Conservation (phyloP, 2,113 vertebrate species). For the Erinaceus europaeus region DNA sequence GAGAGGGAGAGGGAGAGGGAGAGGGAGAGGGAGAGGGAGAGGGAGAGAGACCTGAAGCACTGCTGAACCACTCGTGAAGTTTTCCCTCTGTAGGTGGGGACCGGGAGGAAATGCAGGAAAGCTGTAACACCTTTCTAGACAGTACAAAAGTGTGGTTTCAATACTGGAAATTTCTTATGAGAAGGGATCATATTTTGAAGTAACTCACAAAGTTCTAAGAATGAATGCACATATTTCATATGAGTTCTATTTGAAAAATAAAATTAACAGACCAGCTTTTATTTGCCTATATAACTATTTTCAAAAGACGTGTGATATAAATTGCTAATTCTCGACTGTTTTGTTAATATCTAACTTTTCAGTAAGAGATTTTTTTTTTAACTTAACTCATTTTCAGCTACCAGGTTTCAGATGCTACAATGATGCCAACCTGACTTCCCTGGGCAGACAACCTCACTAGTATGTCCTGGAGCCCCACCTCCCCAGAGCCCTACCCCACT, state of each 20-base stretch:
- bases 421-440: no score
- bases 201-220: background rate
- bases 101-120: background rate
- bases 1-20: no score
- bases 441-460: no score
- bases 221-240: conserved; percentile 21
- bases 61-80: no score
- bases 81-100: no score
- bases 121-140: background rate
- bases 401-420: no score
- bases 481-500: no score
- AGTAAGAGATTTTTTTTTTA: no score
- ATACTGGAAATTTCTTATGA: conserved; percentile 20
- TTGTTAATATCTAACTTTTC: conserved; percentile 30
- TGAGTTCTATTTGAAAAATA: conserved; percentile 39
- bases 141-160: background rate
- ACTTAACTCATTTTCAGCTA: no score
- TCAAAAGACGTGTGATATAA: background rate
- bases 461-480: no score
- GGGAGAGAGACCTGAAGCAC: no score
- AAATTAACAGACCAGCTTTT: conserved; percentile 35
- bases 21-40: no score
- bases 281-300: conserved; percentile 2
- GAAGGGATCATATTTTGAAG: conserved; percentile 6
- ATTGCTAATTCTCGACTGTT: background rate